Conservation (phyloP, 2,797 vertebrate species). For the Cynopterus sphinx region DNA sequence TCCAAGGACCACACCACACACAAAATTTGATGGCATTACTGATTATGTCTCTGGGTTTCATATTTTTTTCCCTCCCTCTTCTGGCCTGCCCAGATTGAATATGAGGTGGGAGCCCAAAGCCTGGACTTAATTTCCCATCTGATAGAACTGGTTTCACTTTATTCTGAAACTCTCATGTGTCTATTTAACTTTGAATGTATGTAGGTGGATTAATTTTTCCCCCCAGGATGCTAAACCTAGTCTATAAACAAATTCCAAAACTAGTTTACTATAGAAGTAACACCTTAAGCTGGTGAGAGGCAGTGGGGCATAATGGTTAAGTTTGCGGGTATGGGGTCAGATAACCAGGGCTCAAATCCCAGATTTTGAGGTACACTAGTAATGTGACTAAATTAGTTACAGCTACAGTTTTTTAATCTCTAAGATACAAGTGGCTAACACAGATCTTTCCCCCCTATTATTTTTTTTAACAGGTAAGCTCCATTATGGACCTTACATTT, state of each 20-base stretch:
- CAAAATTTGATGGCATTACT: neutral
- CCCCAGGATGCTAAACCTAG: neutral
- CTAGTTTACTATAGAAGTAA: neutral
- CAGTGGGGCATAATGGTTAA: neutral
- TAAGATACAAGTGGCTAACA: neutral
- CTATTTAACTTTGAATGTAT: neutral
- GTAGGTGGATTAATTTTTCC: neutral
- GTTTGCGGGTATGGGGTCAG: neutral
- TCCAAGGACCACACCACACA: neutral
- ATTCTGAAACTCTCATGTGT: neutral
- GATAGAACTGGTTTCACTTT: neutral
- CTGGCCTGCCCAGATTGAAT: neutral
- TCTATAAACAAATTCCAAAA: neutral
- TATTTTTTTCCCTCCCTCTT: neutral
- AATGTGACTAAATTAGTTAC: neutral
- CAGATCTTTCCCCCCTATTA: neutral
- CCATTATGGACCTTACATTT: neutral
- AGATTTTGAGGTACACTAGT: too few species aligned
- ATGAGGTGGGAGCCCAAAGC: neutral
- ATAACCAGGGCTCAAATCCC: neutral
- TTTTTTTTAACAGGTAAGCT: neutral
- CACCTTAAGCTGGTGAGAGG: neutral
- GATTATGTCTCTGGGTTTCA: neutral
- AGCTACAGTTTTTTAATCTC: neutral
- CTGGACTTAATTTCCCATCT: neutral